A percentile compares a stretch with the other conserved stretches of the same genome.
Conservation (phyloP, 2,113 vertebrate genomes). For the Candoia aspera region DNA sequence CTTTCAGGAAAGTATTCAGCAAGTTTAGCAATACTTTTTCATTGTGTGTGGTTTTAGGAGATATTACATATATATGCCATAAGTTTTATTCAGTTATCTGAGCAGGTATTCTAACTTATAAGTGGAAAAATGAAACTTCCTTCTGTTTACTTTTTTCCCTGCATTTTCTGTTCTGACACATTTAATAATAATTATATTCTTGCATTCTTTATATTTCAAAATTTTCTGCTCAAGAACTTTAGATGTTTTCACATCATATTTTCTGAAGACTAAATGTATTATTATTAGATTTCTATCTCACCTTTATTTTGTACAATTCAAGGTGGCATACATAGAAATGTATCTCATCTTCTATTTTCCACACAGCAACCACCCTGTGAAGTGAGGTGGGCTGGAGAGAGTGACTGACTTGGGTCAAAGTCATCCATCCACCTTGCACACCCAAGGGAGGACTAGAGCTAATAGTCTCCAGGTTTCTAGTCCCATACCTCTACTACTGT, state of each 20-base stretch:
- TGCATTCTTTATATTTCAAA: conserved; percentile 55
- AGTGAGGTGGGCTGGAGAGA: too few relatives aligned
- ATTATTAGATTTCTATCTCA: neutral
- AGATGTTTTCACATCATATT: conserved; percentile 45
- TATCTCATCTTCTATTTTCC: neutral
- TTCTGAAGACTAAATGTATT: neutral
- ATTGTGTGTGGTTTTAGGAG: conserved; percentile 69
- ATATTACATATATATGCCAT: conserved; percentile 72
- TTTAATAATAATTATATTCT: conserved; percentile 57
- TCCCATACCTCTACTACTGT: neutral
- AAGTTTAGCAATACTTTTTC: conserved; percentile 56
- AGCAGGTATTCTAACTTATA: conserved; percentile 69
- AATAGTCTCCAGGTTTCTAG: neutral
- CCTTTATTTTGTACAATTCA: neutral
- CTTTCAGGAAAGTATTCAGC: conserved; percentile 65
- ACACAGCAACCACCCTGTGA: neutral
- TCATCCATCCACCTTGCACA: neutral
- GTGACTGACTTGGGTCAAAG: neutral
- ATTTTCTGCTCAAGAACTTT: conserved; percentile 38
- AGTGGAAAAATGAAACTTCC: conserved; percentile 69
- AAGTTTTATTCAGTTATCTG: conserved; percentile 74
- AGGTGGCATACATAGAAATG: neutral
- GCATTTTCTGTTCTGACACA: conserved; percentile 66
- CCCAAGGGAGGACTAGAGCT: neutral
- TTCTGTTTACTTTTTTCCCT: conserved; percentile 74